Conservation (phyloP, 2,888 invertebrate species). For the Drosophila demipolita region DNA sequence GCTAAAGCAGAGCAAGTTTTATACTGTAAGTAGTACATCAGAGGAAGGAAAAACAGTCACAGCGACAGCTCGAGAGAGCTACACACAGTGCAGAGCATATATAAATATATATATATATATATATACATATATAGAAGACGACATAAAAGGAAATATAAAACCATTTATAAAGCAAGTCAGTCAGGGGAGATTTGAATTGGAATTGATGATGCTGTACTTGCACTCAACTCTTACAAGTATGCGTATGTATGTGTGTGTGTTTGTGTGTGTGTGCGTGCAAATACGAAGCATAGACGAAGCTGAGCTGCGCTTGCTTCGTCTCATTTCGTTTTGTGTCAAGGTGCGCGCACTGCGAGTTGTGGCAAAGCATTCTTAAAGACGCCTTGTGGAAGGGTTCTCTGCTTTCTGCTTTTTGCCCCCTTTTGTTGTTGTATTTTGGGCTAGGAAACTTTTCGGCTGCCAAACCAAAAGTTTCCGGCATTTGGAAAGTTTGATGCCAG, state of each 20-base stretch:
- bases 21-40: conserved; percentile 43
- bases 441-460: conserved; percentile 63
- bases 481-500: conserved; percentile 52
- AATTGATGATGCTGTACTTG: conserved; percentile 79
- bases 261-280: conserved; percentile 23
- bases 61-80: conserved; percentile 28
- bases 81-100: conserved; percentile 1
- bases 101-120: not conserved
- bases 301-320: conserved; percentile 42
- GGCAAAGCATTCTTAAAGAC: conserved; percentile 66
- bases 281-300: conserved; percentile 72
- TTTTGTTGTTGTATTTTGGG: conserved; percentile 21
- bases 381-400: conserved; percentile 67
- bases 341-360: conserved; percentile 32
- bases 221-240: conserved; percentile 62
- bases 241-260: conserved; percentile 16
- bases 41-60: conserved; percentile 15
- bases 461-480: conserved; percentile 70
- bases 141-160: conserved; percentile 81
- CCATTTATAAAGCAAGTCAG: conserved; percentile 81
- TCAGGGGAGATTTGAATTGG: conserved; percentile 81
- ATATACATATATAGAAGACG: conserved; percentile 21
- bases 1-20: conserved; percentile 49
- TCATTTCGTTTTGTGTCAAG: conserved; percentile 69
- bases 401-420: not conserved